Evolutionary conservation across 2,113 vertebrate species (phyloP).

Genomic region (Platichthys flesus): DNA sequence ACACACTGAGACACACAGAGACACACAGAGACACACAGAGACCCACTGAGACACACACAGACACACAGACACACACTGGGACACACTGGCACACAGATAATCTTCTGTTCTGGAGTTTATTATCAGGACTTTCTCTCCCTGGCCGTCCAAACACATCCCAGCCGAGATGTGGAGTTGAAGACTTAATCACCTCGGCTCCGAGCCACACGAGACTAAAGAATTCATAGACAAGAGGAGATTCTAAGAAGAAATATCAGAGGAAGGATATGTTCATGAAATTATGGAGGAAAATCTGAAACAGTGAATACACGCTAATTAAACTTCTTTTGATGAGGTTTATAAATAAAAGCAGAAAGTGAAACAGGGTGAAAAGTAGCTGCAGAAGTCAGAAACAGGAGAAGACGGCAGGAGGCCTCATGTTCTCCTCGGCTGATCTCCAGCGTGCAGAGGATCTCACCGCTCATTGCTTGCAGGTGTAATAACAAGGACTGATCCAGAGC

Average conservation of each 20-base stretch:
- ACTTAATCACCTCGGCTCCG: slow-evolving; percentile 8
- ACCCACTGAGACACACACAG: too few species aligned
- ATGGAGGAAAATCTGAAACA: background rate
- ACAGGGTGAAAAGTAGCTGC: background rate
- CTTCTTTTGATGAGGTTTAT: slow-evolving; percentile 24
- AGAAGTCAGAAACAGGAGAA: background rate
- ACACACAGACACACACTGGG: too few species aligned
- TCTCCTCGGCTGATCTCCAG: slow-evolving; percentile 21
- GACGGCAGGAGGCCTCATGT: slow-evolving; percentile 8
- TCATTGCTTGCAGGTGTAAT: slow-evolving; percentile 79
- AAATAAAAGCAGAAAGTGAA: slow-evolving; percentile 18
- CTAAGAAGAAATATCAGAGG: background rate
- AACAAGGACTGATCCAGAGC: slow-evolving; percentile 60
- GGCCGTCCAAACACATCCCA: slow-evolving; percentile 51
- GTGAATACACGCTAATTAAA: too few species aligned
- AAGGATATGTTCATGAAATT: background rate
- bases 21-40: background rate
- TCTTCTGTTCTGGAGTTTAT: slow-evolving; percentile 63
- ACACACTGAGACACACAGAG: too few species aligned
- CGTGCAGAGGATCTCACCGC: slow-evolving; percentile 4
- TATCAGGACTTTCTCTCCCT: slow-evolving; percentile 33
- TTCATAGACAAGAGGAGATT: background rate
- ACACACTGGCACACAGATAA: slow-evolving; percentile 26
- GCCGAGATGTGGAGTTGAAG: background rate
- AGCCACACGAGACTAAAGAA: slow-evolving; percentile 14